Conservation (phyloP, 2,797 vertebrate genomes). For the Chanos chanos region DNA sequence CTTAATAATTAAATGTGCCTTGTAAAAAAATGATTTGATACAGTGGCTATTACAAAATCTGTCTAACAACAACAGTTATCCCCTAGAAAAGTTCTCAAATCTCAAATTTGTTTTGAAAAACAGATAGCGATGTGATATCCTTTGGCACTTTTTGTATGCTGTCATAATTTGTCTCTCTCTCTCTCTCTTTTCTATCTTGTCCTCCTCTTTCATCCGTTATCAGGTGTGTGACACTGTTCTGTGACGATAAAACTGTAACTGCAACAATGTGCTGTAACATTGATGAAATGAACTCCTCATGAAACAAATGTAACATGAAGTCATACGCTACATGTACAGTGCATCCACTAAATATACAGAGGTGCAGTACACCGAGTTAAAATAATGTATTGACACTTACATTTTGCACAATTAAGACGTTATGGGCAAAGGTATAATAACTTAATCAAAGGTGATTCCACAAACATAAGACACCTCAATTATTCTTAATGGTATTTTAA, state of each 20-base stretch:
- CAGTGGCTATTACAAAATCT: conserved; percentile 28
- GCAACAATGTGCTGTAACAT: conserved; percentile 28
- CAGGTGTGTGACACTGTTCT: conserved; percentile 27
- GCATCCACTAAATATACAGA: too few relatives aligned
- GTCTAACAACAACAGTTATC: conserved; percentile 35
- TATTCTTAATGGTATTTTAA: conserved; percentile 63
- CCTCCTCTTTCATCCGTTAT: conserved; percentile 21
- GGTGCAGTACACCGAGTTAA: conserved; percentile 36
- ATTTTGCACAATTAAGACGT: conserved; percentile 57
- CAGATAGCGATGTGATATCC: too few relatives aligned
- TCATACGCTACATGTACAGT: conserved; percentile 27
- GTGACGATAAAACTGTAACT: too few relatives aligned
- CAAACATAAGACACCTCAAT: conserved; percentile 66
- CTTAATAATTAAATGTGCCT: conserved; percentile 55
- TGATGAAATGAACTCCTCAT: too few relatives aligned
- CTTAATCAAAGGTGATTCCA: conserved; percentile 62
- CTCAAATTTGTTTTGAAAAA: too few relatives aligned
- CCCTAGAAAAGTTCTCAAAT: conserved; percentile 20
- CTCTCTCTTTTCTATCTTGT: neutral
- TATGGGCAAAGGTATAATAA: conserved; percentile 59
- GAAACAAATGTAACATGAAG: conserved; percentile 26
- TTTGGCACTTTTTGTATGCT: conserved; percentile 6
- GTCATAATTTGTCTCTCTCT: conserved; percentile 28
- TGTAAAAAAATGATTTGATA: conserved; percentile 36
- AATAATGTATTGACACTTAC: conserved; percentile 45